Evolutionary conservation across 1,140 invertebrate genomes (phyloP), one percentile per base, ranked within the genome.

Genomic region (Listronotus oregonensis): DNA sequence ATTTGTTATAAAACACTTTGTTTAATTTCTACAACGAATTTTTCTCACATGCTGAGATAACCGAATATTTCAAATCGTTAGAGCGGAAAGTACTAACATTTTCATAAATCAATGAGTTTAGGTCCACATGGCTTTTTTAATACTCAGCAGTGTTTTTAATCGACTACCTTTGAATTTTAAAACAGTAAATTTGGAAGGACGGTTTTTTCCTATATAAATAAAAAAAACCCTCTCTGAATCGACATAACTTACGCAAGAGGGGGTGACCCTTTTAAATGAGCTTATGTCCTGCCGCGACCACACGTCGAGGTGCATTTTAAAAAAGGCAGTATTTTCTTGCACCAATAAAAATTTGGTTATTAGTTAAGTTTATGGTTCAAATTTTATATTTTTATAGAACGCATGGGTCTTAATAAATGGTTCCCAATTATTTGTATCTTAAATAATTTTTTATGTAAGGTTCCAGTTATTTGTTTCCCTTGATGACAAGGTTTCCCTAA

Each of bases 191-290:
- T 61, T 40, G 32, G 39, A 61, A 60, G 51, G 50, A 31, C 49
- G 32, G n/a, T 34, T 51, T 61, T 61, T 59, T 59, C 21, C 39
- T 18, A 17, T 51, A 54, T 10, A 56, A 64, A 49, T 43, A 56
- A 54, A 52, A 63, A 47, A 57, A 46, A 14, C 60, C 50, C 50
- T 39, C 49, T 63, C 32, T 39, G 49, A 52, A 55, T 64, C 14
- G 61, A 56, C 61, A 55, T 64, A 64, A 64, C 27, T 64, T 64
- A 49, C 61, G 31, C 61, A 40, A 56, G 52, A 47, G 51, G 61
- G 42, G 61, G 61, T 14, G 51, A 56, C 61, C 61, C 54, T 64
- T 56, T 32, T 64, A 64, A 64, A 64, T 64, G 40, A 64, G 52
- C 56, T 64, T 64, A 15, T 31, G 43, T 63, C 60, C 60, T 34